Evolutionary conservation across 1,140 invertebrate genomes (phyloP), one percentile per base, ranked within the genome.

Genomic region (Chelonus insularis): DNA sequence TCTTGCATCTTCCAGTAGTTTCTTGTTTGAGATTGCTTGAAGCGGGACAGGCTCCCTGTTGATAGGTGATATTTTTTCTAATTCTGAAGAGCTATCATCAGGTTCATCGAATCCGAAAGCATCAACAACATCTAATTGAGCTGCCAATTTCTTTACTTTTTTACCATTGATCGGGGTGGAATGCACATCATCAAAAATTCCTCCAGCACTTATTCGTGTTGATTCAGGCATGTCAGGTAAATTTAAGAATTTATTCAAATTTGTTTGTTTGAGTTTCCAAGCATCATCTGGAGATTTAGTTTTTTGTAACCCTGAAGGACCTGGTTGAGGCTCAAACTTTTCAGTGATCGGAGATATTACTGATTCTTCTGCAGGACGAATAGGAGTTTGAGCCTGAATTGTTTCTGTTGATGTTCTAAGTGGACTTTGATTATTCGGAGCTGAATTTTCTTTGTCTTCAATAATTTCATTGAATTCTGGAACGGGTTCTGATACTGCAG

Each of bases 171-270:
- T 60, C 11, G 72, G 60, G 6, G 68, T 69, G 0, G 74, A 68
- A 57, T 66, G 18, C 6, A 36, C n/a, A 55, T 77, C 73, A 34
- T 66, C 64, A 18, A 77, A 77, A 41, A 77, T 73, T 21, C 74
- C 74, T 60, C 75, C 68, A 16, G 34, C 3, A 1, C 72, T 75
- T 21, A 74, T 72, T 18, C 48, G 39, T 2, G 64, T 65, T 43
- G 66, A 69, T 16, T 68, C 57, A 20, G 75, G 75, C 58, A 68
- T 64, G 34, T 74, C 67, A 12, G 55, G 64, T 41, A 76, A 16
- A 45, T 73, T 75, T 25, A 77, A 58, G 45, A 74, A 77, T 23
- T 58, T 63, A 63, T 77, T 66, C 1, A 77, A 62, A 64, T 72
- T 77, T 1, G 74, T 69, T 56, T 77, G 75, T 11, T 39, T 64